Conservation (phyloP, 2,797 vertebrate species). For the Anguilla anguilla region DNA sequence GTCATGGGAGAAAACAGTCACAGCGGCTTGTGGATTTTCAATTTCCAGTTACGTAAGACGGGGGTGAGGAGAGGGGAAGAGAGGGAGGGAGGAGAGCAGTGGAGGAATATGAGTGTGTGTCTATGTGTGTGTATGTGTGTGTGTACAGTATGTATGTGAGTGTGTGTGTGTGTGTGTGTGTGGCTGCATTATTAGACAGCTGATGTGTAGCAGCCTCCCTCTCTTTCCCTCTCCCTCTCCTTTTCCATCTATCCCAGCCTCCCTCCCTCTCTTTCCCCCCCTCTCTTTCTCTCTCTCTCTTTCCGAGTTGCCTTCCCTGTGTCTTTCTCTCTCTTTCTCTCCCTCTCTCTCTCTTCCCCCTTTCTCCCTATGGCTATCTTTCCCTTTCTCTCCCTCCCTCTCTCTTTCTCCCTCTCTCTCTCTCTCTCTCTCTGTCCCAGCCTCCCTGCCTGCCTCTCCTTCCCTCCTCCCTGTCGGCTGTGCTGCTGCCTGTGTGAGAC, state of each 20-base stretch:
- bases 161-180: conserved; percentile 31
- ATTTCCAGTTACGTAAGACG: too few species aligned
- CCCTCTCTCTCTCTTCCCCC: not conserved
- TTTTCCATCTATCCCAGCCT: not conserved
- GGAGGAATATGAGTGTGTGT: too few species aligned
- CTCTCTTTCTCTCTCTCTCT: conserved; percentile 44
- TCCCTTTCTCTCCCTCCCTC: not conserved
- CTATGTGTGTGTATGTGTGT: too few species aligned
- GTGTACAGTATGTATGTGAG: conserved; percentile 35
- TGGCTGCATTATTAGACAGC: not conserved
- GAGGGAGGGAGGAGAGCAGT: too few species aligned
- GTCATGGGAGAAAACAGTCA: too few species aligned
- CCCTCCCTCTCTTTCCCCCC: not conserved
- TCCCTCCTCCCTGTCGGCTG: not conserved
- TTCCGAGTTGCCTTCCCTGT: conserved; percentile 48
- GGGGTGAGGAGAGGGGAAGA: too few species aligned
- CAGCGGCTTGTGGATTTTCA: too few species aligned
- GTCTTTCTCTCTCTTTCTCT: not conserved
- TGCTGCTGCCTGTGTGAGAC: not conserved
- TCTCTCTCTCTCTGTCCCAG: conserved; percentile 3
- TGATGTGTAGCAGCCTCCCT: not conserved
- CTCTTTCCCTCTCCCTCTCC: not conserved
- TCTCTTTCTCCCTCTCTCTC: conserved; percentile 15
- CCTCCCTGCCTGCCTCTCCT: not conserved
- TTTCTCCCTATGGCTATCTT: not conserved